Percentiles rank a stretch among this genome's conserved stretches.
These are phyloP conservation scores for Pachypanchax playfairii DNA, from an alignment of 2,113 vertebrate species.

Conservation along the genomic window DNA sequence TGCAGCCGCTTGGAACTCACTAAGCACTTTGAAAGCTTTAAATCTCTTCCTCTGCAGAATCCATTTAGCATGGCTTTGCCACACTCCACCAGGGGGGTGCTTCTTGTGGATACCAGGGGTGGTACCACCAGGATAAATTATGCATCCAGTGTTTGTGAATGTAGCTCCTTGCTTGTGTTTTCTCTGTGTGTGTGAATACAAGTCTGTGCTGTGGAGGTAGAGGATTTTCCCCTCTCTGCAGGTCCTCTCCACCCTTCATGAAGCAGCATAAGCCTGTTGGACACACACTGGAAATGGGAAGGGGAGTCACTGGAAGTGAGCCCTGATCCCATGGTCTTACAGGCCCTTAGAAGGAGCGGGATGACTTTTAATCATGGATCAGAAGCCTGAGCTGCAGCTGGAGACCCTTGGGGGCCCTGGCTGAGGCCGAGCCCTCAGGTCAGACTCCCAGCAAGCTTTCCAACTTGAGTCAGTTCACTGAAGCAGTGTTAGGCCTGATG, in stretches of 20 bases:
- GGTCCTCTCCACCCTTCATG: slow-evolving; percentile 70
- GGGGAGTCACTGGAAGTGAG: slow-evolving; percentile 64
- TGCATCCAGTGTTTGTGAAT: slow-evolving; percentile 57
- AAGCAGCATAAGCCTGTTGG: slow-evolving; percentile 82
- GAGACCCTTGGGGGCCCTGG: slow-evolving; percentile 54
- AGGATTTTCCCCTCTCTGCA: slow-evolving; percentile 75
- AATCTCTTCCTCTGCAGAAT: slow-evolving; percentile 77
- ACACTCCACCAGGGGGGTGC: slow-evolving; percentile 63
- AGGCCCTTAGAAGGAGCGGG: slow-evolving; percentile 71
- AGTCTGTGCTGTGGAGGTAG: slow-evolving; percentile 40
- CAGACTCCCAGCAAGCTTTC: slow-evolving; percentile 57
- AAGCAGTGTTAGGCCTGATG: slow-evolving; percentile 47
- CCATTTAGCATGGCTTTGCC: slow-evolving; percentile 77
- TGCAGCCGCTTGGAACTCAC: slow-evolving; percentile 66
- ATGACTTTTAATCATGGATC: slow-evolving; percentile 83
- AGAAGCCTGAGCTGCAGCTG: slow-evolving; percentile 71
- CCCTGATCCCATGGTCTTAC: slow-evolving; percentile 72
- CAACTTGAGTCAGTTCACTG: slow-evolving; percentile 28
- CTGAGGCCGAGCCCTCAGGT: slow-evolving; percentile 54
- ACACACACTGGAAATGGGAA: slow-evolving; percentile 77
- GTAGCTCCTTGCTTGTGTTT: slow-evolving; percentile 37
- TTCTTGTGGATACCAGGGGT: slow-evolving; percentile 50
- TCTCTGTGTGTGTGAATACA: slow-evolving; percentile 45
- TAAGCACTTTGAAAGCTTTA: slow-evolving; percentile 71
- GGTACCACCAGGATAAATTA: slow-evolving; percentile 51